Evolutionary conservation across 2,797 vertebrate species (phyloP), one percentile per base, ranked within the genome.

Genomic region (Monodelphis domestica): DNA sequence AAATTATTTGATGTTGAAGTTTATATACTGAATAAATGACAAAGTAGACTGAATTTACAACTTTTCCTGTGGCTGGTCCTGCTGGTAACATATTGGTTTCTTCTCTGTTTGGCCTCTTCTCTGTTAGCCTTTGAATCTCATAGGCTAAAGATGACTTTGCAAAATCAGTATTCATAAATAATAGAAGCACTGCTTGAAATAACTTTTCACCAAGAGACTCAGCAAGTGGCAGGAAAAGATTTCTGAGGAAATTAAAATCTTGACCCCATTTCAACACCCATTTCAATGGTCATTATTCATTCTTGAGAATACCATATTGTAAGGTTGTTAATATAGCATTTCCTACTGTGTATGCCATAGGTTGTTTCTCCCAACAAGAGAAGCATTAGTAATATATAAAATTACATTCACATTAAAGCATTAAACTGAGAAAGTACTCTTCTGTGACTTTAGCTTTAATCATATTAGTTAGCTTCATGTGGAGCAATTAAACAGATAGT

Each of bases 91-190:
- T 57, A 14, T 38, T 63, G 70, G 54, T 45, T 84, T 38, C 70
- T 91, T 91, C 55, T 38, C 84, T 45, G 0, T 87, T 94, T 95
- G 28, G 1, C 30, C 57, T 87, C 53, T 70, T 54, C 33, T 88
- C 11, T 12, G 38, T 87, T 12, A 87, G n/a, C 24, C 12, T 89
- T 93, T 95, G 4, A 55, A 87, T 91, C 90, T 63, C 38, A 45
- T 89, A 87, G 63, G 54, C 12, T 70, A 3, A 17, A 92, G 30
- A 91, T 55, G 26, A 70, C 92, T 90, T 92, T 2, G 57, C 11
- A 91, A 96, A 94, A 51, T 90, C 53, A 92, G 56, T 87, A 89
- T 88, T 88, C 28, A 88, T 53, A 52, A 88, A 92, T 52, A 87
- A 89, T 10, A 89, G 0, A 53, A 89, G 56, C 51, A 17, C 4